Percentiles rank a stretch among this genome's conserved stretches.
These are phyloP conservation scores for Cyanistes caeruleus DNA, from an alignment of 2,113 vertebrate species.

Conservation along the genomic window DNA sequence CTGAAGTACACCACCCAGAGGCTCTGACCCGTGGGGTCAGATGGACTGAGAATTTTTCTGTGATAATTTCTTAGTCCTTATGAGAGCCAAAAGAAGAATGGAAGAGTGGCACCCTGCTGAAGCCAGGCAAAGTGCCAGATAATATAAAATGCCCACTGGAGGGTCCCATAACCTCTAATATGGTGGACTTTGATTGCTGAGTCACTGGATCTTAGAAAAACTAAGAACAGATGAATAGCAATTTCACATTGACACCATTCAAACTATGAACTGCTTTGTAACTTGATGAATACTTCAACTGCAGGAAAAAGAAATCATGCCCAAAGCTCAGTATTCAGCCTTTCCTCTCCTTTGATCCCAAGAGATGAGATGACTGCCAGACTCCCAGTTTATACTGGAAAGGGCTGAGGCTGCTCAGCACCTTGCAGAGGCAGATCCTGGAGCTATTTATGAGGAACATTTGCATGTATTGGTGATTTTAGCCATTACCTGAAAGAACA, in stretches of 20 bases:
- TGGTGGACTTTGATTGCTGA: not conserved
- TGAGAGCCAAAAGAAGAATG: rapidly evolving
- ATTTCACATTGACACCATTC: not conserved
- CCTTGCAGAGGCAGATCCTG: not conserved
- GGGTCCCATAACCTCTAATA: not conserved
- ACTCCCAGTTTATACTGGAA: not conserved
- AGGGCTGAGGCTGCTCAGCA: not conserved
- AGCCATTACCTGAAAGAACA: not conserved
- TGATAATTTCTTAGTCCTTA: not conserved
- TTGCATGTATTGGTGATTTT: not conserved
- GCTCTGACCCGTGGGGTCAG: not conserved
- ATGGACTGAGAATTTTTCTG: not conserved
- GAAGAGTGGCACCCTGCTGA: not conserved
- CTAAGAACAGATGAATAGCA: not conserved
- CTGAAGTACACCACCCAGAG: not conserved
- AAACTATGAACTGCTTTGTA: not conserved
- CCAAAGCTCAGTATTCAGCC: not conserved
- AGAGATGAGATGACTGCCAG: not conserved
- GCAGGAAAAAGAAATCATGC: not conserved
- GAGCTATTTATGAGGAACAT: not conserved
- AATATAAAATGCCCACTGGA: not conserved
- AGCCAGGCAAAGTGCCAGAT: not conserved
- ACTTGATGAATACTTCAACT: not conserved
- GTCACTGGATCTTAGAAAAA: not conserved
- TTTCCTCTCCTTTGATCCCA: not conserved